Evolutionary conservation across 2,888 invertebrate genomes (phyloP).

Genomic region (Thera obeliscata): DNA sequence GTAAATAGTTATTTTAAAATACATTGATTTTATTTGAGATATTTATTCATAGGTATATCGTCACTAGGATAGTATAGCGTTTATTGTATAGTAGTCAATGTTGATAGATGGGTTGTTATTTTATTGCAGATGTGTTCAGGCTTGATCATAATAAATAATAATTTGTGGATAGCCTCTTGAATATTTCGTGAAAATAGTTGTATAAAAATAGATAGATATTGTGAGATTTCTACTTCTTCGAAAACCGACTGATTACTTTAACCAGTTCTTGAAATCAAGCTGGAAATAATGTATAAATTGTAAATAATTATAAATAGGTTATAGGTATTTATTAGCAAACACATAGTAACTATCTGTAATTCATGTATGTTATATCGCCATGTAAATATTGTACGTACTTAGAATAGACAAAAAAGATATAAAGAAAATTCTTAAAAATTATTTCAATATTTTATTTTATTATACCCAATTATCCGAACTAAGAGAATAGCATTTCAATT

Average conservation of each 20-base stretch:
- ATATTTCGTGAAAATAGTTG: conserved; percentile 34
- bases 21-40: conserved; percentile 66
- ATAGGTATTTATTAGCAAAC: conserved; percentile 62
- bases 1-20: conserved; percentile 75
- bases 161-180: conserved; percentile 43
- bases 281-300: conserved; percentile 53
- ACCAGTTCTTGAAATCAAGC: conserved; percentile 47
- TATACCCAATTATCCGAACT: no score
- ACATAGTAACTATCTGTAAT: conserved; percentile 40
- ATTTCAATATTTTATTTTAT: conserved; percentile 22
- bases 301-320: conserved; percentile 54
- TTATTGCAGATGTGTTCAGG: conserved; percentile 77
- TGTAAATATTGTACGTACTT: conserved; percentile 68
- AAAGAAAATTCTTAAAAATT: conserved; percentile 55
- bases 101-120: conserved; percentile 65
- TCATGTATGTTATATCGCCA: conserved; percentile 53
- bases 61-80: conserved; percentile 55
- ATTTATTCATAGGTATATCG: conserved; percentile 71
- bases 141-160: conserved; percentile 56
- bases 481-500: no score
- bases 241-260: conserved; percentile 75
- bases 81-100: conserved; percentile 49
- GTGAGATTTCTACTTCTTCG: conserved; percentile 34
- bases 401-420: conserved; percentile 57
- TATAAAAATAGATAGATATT: conserved; percentile 40